Evolutionary conservation across 2,888 invertebrate genomes (phyloP), one percentile per base, ranked within the genome.

Genomic region (Portevinia maculata): DNA sequence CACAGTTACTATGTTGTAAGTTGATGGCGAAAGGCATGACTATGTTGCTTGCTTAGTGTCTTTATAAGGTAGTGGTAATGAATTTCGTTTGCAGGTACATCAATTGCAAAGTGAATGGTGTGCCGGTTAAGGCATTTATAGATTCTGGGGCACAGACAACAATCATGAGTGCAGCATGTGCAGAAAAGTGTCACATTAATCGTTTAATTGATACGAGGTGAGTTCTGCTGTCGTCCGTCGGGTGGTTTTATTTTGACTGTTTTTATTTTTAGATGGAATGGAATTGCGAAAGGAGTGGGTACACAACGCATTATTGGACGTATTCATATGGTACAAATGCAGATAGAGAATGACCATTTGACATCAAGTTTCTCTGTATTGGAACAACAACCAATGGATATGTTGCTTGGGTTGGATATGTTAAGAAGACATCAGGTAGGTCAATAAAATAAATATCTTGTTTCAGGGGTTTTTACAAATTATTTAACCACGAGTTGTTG

Each of bases 111-210:
- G 99, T 99, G 0, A 99, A 99, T 91, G 98, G 98, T 39, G 95
- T 96, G 89, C 97, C 97, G 0, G 98, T 99, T 0, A 99, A 99
- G 91, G 99, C 99, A 3, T 99, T 99, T 90, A 98, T 99, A 73
- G 99, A 99, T 91, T 98, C 99, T 84, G 99, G 94, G 53, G 99
- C 99, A 60, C 99, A 99, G 92, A 96, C 98, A 34, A 99, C 99
- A 3, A 98, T 99, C 73, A 99, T 99, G 98, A 99, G 98, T 48
- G 96, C 97, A 78, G 94, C 94, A 0, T 99, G 98, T 91, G 99
- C 99, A 0, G 98, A 98, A 89, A 92, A 98, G 34, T 99, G 98
- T 90, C 96, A 97, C 88, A 96, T 97, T 67, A 97, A 96, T 94
- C 93, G 97, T 88, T 93, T 94, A 85, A 97, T 96, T 1, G 99